Base-by-base conservation (phyloP, 1,140 invertebrate genomes). In the Plectrocnemia conspersa region DNA sequence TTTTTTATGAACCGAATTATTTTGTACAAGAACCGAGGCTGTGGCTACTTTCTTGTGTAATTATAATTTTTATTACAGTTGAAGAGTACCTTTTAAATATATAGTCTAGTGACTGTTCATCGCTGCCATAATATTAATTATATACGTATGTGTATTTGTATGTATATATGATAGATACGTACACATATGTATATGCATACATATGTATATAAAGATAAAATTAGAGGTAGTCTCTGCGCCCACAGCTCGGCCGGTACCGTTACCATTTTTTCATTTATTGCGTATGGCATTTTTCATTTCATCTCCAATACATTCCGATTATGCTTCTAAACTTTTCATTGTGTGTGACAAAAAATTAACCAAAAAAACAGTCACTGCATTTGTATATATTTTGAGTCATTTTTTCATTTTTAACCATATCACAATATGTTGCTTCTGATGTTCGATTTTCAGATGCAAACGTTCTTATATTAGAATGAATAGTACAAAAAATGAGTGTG, bases 401-500 rank as follows among this genome's bases (percentile, higher is more conserved):
- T n/a, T n/a, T n/a, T n/a, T n/a, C n/a, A n/a, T n/a, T n/a, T n/a
- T n/a, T n/a, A n/a, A n/a, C n/a, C n/a, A n/a, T n/a, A n/a, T n/a
- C n/a, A n/a, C n/a, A 23, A 15, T 45, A 23, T 27, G 25, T 45
- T 45, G 42, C 42, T 45, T 45, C 29, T 27, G 42, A 45, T 45
- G 42, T 45, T 23, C 29, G 24, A 45, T 13, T 45, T 23, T 45
- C 16, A 27, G n/a, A n/a, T 27, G 42, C n/a, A 45, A 45, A 25
- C 23, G 42, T 38, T 38, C 11, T 38, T 38, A 13, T 15, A 38
- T 38, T 13, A 29, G n/a, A n/a, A 35, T 46, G 41, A 57, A 61
- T 47, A 61, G 59, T 61, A 61, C 59, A 61, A 61, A 61, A 56
- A 38, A 50, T 56, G 22, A 60, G 54, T 57, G 59, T 61, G 54